These are phyloP conservation scores for Drosophila histrio DNA, from an alignment of 2,888 invertebrate species.

Conservation along the genomic window DNA sequence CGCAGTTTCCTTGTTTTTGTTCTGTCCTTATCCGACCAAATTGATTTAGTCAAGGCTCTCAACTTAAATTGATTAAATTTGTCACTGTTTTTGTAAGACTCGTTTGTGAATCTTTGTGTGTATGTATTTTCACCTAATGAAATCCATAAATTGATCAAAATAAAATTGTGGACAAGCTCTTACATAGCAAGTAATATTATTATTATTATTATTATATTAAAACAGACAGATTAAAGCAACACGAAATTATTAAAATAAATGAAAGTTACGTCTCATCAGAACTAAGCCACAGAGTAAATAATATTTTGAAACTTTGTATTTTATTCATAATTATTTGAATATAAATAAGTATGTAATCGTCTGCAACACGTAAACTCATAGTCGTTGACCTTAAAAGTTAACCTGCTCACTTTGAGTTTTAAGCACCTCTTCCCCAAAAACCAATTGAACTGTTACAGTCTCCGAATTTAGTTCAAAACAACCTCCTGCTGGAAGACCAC, in stretches of 20 bases:
- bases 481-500: background rate
- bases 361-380: too few relatives aligned
- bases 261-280: background rate
- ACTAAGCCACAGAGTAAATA: background rate
- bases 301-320: background rate
- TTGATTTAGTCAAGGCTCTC: slow-evolving; percentile 61
- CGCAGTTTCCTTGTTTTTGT: slow-evolving; percentile 39
- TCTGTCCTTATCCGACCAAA: slow-evolving; percentile 43
- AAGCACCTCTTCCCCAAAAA: slow-evolving; percentile 15
- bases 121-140: slow-evolving; percentile 46
- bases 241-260: background rate
- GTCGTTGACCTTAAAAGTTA: slow-evolving; percentile 1
- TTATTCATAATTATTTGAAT: slow-evolving; percentile 1
- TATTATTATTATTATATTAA: too few relatives aligned
- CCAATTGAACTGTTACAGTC: slow-evolving; percentile 20
- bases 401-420: background rate
- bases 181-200: slow-evolving; percentile 10
- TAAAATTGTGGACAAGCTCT: slow-evolving; percentile 5
- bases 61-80: slow-evolving; percentile 65
- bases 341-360: background rate
- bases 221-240: background rate
- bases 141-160: slow-evolving; percentile 37
- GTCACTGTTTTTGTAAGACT: slow-evolving; percentile 52
- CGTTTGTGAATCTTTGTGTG: slow-evolving; percentile 4
- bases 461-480: background rate